These are phyloP conservation scores for Philypnodon macrostomus DNA, from an alignment of 2,797 vertebrate genomes.

Conservation along the genomic window DNA sequence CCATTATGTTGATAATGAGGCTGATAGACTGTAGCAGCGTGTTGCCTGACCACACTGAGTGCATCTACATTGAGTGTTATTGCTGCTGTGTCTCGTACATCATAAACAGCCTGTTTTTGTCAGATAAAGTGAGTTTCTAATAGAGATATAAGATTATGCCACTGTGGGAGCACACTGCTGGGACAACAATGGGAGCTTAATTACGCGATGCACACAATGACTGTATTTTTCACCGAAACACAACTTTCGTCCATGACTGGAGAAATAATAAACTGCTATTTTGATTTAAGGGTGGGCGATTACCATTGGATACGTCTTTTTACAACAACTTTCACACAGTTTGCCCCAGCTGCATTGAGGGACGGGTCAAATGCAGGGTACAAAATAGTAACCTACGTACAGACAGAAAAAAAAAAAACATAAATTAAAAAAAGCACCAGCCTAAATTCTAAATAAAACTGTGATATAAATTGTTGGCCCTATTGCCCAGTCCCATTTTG, in stretches of 20 bases:
- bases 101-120: conserved; percentile 7
- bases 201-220: conserved; percentile 4
- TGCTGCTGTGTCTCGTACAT: background rate
- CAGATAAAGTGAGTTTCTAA: conserved; percentile 17
- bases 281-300: conserved; percentile 14
- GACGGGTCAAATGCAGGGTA: too few species aligned
- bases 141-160: conserved; percentile 25
- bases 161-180: conserved; percentile 9
- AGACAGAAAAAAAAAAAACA: too few species aligned
- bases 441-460: too few species aligned
- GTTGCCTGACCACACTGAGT: background rate
- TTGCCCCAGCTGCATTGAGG: too few species aligned
- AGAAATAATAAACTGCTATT: background rate
- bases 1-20: conserved; percentile 1
- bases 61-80: background rate
- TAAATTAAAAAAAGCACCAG: too few species aligned
- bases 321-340: background rate
- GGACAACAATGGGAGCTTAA: conserved; percentile 12
- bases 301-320: too few species aligned
- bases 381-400: too few species aligned
- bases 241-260: background rate
- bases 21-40: conserved; percentile 9
- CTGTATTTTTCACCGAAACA: conserved; percentile 18
- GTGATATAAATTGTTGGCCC: too few species aligned
- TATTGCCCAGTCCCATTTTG: too few species aligned